Conservation (phyloP, 2,797 vertebrate species). For the Anguilla marmorata region DNA sequence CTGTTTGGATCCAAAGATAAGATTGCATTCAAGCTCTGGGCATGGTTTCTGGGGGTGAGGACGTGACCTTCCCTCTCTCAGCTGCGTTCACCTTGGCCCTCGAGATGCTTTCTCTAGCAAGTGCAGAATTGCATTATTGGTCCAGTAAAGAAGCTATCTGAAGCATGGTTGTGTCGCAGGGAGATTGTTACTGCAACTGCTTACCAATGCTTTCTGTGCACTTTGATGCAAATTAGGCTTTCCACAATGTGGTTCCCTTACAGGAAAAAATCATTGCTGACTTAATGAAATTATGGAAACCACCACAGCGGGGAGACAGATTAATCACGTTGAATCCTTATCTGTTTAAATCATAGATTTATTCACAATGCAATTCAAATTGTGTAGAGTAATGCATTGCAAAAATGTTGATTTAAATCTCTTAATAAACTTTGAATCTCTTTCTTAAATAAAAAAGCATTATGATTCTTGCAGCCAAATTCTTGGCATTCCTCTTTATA, state of each 20-base stretch:
- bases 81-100: slow-evolving; percentile 7
- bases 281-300: slow-evolving; percentile 29
- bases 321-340: neutral
- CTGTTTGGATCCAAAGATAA: slow-evolving; percentile 23
- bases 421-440: neutral
- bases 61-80: slow-evolving; percentile 19
- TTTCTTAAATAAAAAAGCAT: slow-evolving; percentile 5
- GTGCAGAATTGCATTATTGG: neutral
- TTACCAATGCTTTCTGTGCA: neutral
- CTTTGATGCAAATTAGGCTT: neutral
- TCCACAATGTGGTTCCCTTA: slow-evolving; percentile 16
- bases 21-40: slow-evolving; percentile 6
- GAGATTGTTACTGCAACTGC: neutral
- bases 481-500: neutral
- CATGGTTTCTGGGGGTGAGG: slow-evolving; percentile 3
- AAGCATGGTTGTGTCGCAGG: neutral
- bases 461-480: neutral
- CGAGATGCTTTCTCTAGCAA: neutral
- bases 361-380: neutral
- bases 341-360: neutral
- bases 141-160: neutral
- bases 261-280: slow-evolving; percentile 29
- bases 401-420: neutral
- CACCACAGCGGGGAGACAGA: neutral
- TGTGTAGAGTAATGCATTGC: neutral